A percentile compares a stretch with the other conserved stretches of the same genome.
These are phyloP conservation scores for Drosophila saltans DNA, from an alignment of 1,140 invertebrate genomes.

Conservation along the genomic window DNA sequence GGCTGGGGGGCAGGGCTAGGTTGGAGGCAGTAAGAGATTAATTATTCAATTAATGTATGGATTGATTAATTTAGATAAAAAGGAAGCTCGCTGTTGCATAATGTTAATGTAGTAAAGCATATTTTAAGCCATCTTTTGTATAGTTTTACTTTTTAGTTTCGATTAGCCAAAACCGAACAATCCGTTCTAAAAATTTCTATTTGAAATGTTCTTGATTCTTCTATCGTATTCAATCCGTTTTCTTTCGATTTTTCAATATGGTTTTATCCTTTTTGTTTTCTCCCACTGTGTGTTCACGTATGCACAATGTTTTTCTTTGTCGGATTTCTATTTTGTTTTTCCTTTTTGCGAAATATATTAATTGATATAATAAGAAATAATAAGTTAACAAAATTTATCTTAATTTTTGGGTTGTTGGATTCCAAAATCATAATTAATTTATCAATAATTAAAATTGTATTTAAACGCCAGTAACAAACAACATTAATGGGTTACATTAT, in stretches of 20 bases:
- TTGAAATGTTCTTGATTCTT: neutral
- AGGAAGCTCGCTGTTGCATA: slow-evolving; percentile 74
- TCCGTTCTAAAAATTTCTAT: neutral
- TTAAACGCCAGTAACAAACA: slow-evolving; percentile 57
- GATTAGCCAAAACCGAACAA: slow-evolving; percentile 26
- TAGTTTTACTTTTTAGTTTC: slow-evolving; percentile 53
- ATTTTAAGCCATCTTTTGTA: slow-evolving; percentile 83
- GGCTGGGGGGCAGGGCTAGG: neutral
- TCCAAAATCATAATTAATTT: slow-evolving; percentile 21
- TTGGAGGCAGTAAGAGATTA: neutral
- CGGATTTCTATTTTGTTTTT: slow-evolving; percentile 53
- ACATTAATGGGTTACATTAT: slow-evolving; percentile 40
- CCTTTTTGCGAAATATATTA: slow-evolving; percentile 47
- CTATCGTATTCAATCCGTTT: neutral
- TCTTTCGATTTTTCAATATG: neutral
- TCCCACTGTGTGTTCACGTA: slow-evolving; percentile 15
- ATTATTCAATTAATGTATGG: neutral
- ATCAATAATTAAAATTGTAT: slow-evolving; percentile 36
- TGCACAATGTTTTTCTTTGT: slow-evolving; percentile 5
- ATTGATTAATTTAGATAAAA: slow-evolving; percentile 58
- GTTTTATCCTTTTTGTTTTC: neutral
- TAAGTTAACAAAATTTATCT: neutral
- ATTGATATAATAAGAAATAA: slow-evolving; percentile 4
- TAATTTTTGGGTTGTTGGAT: slow-evolving; percentile 3
- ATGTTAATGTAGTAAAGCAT: slow-evolving; percentile 83